Percentiles rank a stretch among this genome's conserved stretches.
Conservation (phyloP, 2,888 invertebrate genomes). For the Stenotaenia linearis region DNA sequence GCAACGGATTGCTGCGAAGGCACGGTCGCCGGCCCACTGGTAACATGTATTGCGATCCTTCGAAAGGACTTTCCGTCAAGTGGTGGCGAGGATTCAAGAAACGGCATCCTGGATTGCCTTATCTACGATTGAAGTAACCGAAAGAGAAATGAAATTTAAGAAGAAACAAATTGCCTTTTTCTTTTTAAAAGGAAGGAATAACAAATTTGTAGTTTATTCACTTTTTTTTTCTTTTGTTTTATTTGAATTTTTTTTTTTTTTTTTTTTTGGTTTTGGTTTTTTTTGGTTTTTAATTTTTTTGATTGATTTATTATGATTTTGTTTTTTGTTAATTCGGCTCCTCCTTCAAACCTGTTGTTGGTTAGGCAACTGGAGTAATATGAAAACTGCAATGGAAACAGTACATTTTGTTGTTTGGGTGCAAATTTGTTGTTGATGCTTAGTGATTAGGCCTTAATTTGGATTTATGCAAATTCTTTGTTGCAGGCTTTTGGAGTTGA, state of each 20-base stretch:
- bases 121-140: constrained; percentile 35
- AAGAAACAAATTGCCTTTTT: neutral
- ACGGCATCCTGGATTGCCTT: constrained; percentile 37
- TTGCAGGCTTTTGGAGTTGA: neutral
- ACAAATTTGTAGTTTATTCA: neutral
- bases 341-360: neutral
- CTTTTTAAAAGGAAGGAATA: neutral
- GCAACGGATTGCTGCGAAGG: constrained; percentile 36
- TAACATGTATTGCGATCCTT: constrained; percentile 37
- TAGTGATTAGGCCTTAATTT: neutral
- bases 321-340: neutral
- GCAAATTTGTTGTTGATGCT: neutral
- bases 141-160: neutral
- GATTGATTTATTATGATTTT: neutral
- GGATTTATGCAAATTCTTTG: neutral
- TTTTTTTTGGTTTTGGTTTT: neutral
- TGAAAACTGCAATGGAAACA: constrained; percentile 15
- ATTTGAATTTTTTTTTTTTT: neutral
- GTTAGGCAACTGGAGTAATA: constrained; percentile 5
- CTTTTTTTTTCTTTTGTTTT: neutral
- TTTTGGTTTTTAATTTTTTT: neutral
- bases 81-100: constrained; percentile 38
- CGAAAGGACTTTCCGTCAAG: constrained; percentile 36
- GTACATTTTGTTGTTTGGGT: neutral
- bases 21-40: constrained; percentile 37